Evolutionary conservation across 2,888 invertebrate species (phyloP).

Genomic region (Desoria tigrina): DNA sequence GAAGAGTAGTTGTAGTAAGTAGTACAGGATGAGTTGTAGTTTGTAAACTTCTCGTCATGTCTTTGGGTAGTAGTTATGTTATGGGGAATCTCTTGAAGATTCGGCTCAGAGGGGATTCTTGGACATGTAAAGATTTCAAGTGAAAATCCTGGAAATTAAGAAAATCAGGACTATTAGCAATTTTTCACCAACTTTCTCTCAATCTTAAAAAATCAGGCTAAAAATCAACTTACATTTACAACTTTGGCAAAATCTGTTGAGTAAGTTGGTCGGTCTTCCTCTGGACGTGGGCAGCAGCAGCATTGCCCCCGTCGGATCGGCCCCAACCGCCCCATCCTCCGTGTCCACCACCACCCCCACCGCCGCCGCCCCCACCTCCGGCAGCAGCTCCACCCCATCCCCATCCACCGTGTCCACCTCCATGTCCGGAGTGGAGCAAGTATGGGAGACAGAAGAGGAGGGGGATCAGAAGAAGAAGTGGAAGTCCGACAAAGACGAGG

Average conservation of each 20-base stretch:
- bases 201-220: no score
- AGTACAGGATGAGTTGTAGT: no score
- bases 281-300: slow-evolving; percentile 30
- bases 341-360: slow-evolving; percentile 18
- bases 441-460: slow-evolving; percentile 41
- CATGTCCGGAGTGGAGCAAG: slow-evolving; percentile 24
- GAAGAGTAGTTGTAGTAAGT: no score
- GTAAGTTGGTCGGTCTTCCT: slow-evolving; percentile 46
- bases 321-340: slow-evolving; percentile 32
- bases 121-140: no score
- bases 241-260: slow-evolving; percentile 47
- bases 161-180: no score
- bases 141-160: no score
- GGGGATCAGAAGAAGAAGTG: slow-evolving; percentile 38
- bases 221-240: slow-evolving; percentile 29
- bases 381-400: slow-evolving; percentile 14
- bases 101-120: no score
- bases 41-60: no score
- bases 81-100: no score
- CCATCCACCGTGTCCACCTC: slow-evolving; percentile 4
- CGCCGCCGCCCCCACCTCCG: slow-evolving; percentile 22
- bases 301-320: slow-evolving; percentile 25
- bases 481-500: slow-evolving; percentile 38
- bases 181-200: no score
- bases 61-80: no score